Evolutionary conservation across 2,113 vertebrate species (phyloP), one percentile per base, ranked within the genome.

Genomic region (Periophthalmus modestus): DNA sequence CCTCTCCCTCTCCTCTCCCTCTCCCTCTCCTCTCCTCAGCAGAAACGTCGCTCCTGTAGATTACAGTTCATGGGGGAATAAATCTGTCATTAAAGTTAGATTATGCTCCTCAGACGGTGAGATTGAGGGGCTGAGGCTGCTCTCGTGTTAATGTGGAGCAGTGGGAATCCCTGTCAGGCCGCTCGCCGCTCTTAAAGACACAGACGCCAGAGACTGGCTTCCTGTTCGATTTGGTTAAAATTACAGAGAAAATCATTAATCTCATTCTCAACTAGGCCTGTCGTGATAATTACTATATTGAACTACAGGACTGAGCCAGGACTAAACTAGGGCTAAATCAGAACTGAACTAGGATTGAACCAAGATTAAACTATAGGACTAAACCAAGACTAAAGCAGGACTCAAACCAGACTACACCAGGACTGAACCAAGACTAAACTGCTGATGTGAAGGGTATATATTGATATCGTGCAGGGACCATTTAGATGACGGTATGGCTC

Each of bases 61-160:
- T 85, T 88, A 89, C 79, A 85, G 82, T 84, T 80, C 66, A 19
- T 63, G 57, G 19, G 78, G 74, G 80, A 86, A 86, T 88, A 83
- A 70, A 83, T 61, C 75, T 6, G 88, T 83, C 74, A 89, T 91
- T 90, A 88, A 81, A 89, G 77, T 83, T 81, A 75, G 79, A 91
- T 88, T 83, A 84, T 79, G 76, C 78, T 76, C 78, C 2, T 75
- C 74, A 72, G 68, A 71, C 76, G 73, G 68, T 81, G 0, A 2
- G 52, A 55, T 76, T 83, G 59, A 55, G 52, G 19, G 52, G 19
- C 19, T 9, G 52, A 76, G 77, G 78, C 78, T 73, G 68, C 19
- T 47, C 23, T 46, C 66, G 69, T 75, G 73, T 73, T 84, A 81
- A 85, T 87, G 76, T 80, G 82, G 79, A 62, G 55, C 48, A 50